Evolutionary conservation across 2,888 invertebrate species (phyloP), one percentile per base, ranked within the genome.

Genomic region (Imbricaverruca yamaguchii): DNA sequence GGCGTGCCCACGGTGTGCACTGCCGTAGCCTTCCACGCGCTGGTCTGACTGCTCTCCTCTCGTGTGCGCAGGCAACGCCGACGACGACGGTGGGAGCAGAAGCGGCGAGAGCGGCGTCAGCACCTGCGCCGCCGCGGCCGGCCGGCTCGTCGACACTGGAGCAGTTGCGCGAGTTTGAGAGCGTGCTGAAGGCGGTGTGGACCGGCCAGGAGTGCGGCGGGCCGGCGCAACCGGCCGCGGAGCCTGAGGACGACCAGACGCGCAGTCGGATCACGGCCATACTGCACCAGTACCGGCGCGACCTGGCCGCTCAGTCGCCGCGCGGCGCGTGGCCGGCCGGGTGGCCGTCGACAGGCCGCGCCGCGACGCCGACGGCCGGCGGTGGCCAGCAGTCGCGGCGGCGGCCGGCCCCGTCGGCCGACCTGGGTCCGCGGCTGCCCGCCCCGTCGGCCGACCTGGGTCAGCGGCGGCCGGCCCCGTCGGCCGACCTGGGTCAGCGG

Each of bases 151-250:
- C 92, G 0, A 93, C 93, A 0, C 87, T 93, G 80, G 93, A 94
- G 86, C 93, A 93, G 85, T 86, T 94, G 13, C 88, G 93, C 81
- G 94, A 94, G 86, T 94, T 94, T 85, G 93, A 94, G 86, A 92
- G 93, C 88, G 93, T 94, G 0, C 88, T 93, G 82, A 93, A 93
- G 85, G 93, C 93, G 88, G 93, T 94, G 0, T 84, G 84, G 13
- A 86, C 86, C 21, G 74, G 74, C 8, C 74, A 74, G 74, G 74
- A 74, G 15, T 11, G 11, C 12, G 59, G 59, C 15, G 21, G 21
- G 21, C 13, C 53, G 55, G 53, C 21, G 21, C 74, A 21, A 39
- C 65, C 59, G 77, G 39, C 80, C 82, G 53, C 82, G 82, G 83
- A 84, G 81, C 82, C 82, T 23, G 84, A 84, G 81, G 84, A 84